Evolutionary conservation across 2,888 invertebrate species (phyloP).

Genomic region (Laothoe populi): DNA sequence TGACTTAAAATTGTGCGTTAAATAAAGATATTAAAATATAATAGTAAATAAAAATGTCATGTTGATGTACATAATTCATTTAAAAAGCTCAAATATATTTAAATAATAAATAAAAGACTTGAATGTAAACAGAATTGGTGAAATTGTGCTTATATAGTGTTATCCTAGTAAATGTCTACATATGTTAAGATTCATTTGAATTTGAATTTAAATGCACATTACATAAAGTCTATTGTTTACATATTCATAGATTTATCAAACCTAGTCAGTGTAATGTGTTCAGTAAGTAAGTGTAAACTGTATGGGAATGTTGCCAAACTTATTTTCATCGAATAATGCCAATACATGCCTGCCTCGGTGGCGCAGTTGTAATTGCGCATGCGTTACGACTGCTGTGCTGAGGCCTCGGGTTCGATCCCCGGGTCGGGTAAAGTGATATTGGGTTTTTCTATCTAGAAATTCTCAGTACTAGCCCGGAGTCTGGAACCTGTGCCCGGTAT

Average conservation of each 20-base stretch:
- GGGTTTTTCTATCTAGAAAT: too few species aligned
- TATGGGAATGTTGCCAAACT: conserved; percentile 18
- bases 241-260: conserved; percentile 60
- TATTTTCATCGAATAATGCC: conserved; percentile 2
- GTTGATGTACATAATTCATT: conserved; percentile 74
- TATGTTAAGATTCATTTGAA: conserved; percentile 45
- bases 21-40: conserved; percentile 60
- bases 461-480: too few species aligned
- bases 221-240: conserved; percentile 45
- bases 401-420: too few species aligned
- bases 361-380: too few species aligned
- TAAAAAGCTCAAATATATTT: conserved; percentile 80
- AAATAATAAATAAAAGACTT: conserved; percentile 79
- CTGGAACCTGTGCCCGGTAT: too few species aligned
- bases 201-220: conserved; percentile 36
- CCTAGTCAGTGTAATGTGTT: conserved; percentile 72
- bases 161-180: conserved; percentile 65
- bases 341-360: too few species aligned
- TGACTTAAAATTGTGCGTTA: conserved; percentile 84
- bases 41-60: conserved; percentile 63
- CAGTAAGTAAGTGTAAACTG: conserved; percentile 56
- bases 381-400: too few species aligned
- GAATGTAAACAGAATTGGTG: conserved; percentile 68
- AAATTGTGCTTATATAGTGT: conserved; percentile 72
- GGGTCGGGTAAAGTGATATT: too few species aligned